Base-by-base conservation (phyloP, 2,797 vertebrate genomes). In the Rhodeus uyekii region DNA sequence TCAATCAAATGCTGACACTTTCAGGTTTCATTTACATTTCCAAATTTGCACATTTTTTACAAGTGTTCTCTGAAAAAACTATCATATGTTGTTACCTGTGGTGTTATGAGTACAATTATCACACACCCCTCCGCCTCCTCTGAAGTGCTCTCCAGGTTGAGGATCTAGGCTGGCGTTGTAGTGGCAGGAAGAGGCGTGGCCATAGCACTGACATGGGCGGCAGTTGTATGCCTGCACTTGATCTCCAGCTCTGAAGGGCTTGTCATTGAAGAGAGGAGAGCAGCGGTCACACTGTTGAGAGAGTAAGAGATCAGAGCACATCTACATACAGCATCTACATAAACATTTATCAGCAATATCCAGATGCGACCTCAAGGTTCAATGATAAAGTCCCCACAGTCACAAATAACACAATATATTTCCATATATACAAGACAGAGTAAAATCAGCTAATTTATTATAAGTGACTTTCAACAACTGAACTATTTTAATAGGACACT, bases 71-170 rank as follows among this genome's bases (percentile, higher is more conserved):
- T 53, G 2, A 60, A 58, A 32, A 80, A 48, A 74, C 2, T 9
- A 1, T 3, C 13, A 29, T 53, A 39, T 60, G 22, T 9, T 24
- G 69, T 88, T 93, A 98, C 97, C 97, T 72, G 94, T 87, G 5
- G 96, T 98, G 86, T 96, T 95, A 87, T 97, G 96, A 78, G 93
- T 92, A 88, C 97, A 98, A 83, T 91, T 80, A 67, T 97, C 95
- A 90, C 96, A 99, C 44, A 97, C 90, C 14, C 97, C 97, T 1
- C 96, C 97, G 2, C 96, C 92, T 0, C 96, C 97, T 75, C 89
- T 90, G 86, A 93, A 91, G 84, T 96, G 93, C 14, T 98, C 95
- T 48, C 87, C 76, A 58, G 96, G 96, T 89, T 96, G 95, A 19
- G 92, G 93, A 86, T 98, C 97, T 38, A 89, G 50, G 0, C 84